Base-by-base conservation (phyloP, 2,797 vertebrate genomes). In the Pangasius macronema region DNA sequence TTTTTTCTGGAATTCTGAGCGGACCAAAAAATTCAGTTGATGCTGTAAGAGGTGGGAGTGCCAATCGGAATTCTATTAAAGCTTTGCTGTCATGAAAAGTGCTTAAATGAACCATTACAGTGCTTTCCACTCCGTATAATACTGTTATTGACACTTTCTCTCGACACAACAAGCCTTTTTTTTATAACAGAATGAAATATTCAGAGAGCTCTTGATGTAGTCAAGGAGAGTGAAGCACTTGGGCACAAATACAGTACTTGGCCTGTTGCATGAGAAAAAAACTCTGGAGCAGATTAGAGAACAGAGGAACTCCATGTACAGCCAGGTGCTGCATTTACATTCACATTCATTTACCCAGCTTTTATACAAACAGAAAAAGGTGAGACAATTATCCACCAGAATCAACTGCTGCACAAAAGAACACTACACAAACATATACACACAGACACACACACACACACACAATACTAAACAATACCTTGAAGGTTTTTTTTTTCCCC, bases 121-220 rank as follows among this genome's bases (percentile, higher is more conserved):
- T 24, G 49, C 42, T 63, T 72, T 20, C 67, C 30, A 42, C 70
- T 24, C 61, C 3, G 59, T 85, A 86, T 16, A 55, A 76, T 83
- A 73, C 68, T 36, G 85, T 88, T 86, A 85, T 88, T 85, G 84
- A 83, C 82, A 81, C 61, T 49, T 85, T 82, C 55, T 82, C 77
- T 65, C 68, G 4, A 73, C 55, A 85, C 61, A 84, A 77, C 72
- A 83, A 65, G 72, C 33, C 59, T 46, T 81, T 46, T 72, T 81
- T 39, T 39, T 39, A 3, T 65, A 65, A 76, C 36, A 3, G 59
- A 81, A 88, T 88, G 79, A 88, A 88, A 82, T 83, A 86, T 88
- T 83, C 80, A 86, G 80, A 53, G 24, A 57, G 79, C 49, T 55
- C 80, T 85, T 82, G 67, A 88, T 83, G 33, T 83, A 59, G 70